phyloP scores from a whole-genome alignment of 2,113 vertebrate genomes.

The Fulmarus glacialis region DNA sequence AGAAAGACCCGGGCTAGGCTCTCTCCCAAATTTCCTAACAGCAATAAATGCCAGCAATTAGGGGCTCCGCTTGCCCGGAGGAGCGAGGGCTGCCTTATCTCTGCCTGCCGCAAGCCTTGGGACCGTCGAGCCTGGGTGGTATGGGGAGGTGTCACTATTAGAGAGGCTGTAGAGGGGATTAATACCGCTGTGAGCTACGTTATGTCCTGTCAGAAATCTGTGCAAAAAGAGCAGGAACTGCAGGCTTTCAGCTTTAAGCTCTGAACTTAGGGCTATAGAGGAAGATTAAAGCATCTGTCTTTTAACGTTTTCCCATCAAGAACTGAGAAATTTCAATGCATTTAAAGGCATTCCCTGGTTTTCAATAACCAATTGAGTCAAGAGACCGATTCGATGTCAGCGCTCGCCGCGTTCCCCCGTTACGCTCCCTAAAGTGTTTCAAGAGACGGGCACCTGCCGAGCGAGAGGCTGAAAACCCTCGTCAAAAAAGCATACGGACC shows the following conservation, averaged over 20 bases:
- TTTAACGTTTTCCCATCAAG: background rate
- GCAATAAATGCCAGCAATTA: constrained; percentile 39
- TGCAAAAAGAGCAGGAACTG: constrained; percentile 1
- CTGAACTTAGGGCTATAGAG: background rate
- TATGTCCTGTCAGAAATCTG: constrained; percentile 23
- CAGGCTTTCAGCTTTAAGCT: constrained; percentile 38
- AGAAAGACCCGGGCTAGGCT: background rate
- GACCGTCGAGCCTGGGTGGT: background rate
- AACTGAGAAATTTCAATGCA: background rate
- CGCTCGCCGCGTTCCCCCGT: background rate
- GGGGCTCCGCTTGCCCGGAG: background rate
- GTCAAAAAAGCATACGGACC: accelerated
- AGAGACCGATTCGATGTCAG: background rate
- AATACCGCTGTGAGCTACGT: background rate
- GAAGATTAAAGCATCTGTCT: background rate
- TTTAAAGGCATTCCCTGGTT: background rate
- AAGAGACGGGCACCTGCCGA: background rate
- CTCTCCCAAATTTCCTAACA: background rate
- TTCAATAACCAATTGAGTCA: background rate
- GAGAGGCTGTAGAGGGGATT: constrained; percentile 23
- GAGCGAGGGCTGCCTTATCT: background rate
- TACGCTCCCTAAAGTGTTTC: background rate
- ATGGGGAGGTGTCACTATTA: constrained; percentile 8
- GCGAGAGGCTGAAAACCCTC: background rate
- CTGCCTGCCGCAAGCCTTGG: background rate